Evolutionary conservation across 2,888 invertebrate genomes (phyloP).

Genomic region (Trissolcus japonicus): DNA sequence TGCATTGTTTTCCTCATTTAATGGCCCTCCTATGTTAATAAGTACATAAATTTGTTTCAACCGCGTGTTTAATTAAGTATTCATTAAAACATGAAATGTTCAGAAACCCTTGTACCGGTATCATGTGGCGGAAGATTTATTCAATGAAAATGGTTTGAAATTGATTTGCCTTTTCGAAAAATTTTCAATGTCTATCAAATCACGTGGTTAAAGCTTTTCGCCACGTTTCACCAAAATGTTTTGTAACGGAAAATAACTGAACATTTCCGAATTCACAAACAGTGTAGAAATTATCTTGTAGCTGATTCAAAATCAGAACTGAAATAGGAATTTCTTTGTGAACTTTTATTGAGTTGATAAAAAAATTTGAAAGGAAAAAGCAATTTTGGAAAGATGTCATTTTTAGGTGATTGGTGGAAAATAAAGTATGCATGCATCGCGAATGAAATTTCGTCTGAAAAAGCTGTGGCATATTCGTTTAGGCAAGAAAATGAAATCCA

Average conservation of each 20-base stretch:
- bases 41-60: conserved; percentile 51
- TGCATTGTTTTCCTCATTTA: conserved; percentile 49
- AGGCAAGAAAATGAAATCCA: conserved; percentile 35
- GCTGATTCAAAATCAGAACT: too few species aligned
- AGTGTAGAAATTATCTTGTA: too few species aligned
- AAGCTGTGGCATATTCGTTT: conserved; percentile 29
- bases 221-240: too few species aligned
- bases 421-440: not conserved
- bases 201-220: too few species aligned
- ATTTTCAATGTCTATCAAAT: conserved; percentile 1
- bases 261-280: too few species aligned
- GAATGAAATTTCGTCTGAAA: conserved; percentile 9
- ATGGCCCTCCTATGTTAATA: conserved; percentile 48
- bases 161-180: conserved; percentile 33
- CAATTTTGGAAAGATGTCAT: not conserved
- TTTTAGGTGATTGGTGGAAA: conserved; percentile 14
- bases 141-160: conserved; percentile 47
- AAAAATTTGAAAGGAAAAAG: not conserved
- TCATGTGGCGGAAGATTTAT: conserved; percentile 41
- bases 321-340: too few species aligned
- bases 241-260: too few species aligned
- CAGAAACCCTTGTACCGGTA: conserved; percentile 38
- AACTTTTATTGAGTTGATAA: too few species aligned
- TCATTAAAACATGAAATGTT: conserved; percentile 54
- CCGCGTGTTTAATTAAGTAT: conserved; percentile 54